Evolutionary conservation across 1,140 invertebrate species (phyloP).

Genomic region (Seison nebaliae): DNA sequence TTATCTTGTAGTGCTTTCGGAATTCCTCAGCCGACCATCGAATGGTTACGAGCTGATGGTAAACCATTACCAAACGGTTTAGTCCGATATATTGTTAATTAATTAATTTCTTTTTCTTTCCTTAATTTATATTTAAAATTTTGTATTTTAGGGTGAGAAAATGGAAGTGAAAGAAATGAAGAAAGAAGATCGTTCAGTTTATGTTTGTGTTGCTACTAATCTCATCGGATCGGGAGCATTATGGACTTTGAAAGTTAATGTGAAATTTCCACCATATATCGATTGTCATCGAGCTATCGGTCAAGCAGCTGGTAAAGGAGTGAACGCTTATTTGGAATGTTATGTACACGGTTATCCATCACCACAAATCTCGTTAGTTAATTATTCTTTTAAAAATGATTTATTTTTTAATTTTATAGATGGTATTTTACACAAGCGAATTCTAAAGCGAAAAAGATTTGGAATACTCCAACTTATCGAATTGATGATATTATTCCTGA

Average conservation of each 20-base stretch:
- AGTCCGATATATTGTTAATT: background rate
- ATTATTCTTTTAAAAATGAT: background rate
- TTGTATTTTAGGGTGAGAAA: conserved; percentile 1
- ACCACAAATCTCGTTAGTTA: background rate
- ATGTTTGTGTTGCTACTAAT: conserved; percentile 10
- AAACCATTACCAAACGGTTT: conserved; percentile 15
- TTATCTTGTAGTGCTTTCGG: conserved; percentile 28
- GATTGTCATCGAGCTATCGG: conserved; percentile 9
- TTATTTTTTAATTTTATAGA: background rate
- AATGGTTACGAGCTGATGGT: conserved; percentile 36
- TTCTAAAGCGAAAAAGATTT: background rate
- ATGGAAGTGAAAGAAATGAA: conserved; percentile 4
- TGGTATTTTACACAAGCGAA: background rate
- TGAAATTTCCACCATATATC: conserved; percentile 8
- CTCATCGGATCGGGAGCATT: conserved; percentile 6
- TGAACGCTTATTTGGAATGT: conserved; percentile 12
- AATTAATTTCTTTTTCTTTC: background rate
- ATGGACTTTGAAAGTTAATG: conserved; percentile 12
- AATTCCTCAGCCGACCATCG: conserved; percentile 50
- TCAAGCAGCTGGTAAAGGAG: conserved; percentile 11
- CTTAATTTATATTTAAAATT: background rate
- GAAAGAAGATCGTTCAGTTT: conserved; percentile 3
- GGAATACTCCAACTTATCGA: background rate
- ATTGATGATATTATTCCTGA: conserved; percentile 10
- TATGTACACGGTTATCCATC: conserved; percentile 12